These are phyloP conservation scores for Escarpia spicata DNA, from an alignment of 2,888 invertebrate genomes.

Conservation along the genomic window DNA sequence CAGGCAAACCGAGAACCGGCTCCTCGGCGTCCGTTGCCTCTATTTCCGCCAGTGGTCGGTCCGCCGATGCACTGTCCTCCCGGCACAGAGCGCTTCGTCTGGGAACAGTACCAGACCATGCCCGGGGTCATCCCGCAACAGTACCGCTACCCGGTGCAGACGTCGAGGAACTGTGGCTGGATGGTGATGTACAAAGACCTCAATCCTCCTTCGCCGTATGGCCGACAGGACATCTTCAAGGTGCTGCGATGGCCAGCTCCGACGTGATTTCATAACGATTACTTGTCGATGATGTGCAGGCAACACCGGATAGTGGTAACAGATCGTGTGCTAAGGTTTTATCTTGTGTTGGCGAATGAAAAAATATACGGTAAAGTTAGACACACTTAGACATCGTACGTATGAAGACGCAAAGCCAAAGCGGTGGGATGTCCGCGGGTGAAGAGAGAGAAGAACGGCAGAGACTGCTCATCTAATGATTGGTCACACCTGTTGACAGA, in stretches of 20 bases:
- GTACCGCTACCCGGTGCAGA: background rate
- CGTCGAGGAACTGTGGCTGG: background rate
- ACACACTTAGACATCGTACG: background rate
- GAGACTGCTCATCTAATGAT: background rate
- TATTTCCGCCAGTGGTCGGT: background rate
- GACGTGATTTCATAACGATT: background rate
- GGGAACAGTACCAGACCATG: background rate
- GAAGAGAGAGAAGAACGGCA: background rate
- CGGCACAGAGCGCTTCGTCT: background rate
- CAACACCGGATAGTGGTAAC: background rate
- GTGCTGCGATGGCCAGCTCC: background rate
- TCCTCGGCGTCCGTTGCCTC: background rate
- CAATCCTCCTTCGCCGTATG: background rate
- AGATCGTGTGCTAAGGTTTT: background rate
- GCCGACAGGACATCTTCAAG: background rate
- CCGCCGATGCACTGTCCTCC: background rate
- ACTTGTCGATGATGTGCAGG: background rate
- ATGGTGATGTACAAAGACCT: slow-evolving; percentile 7
- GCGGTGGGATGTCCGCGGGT: background rate
- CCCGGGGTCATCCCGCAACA: background rate
- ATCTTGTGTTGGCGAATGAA: too few relatives aligned
- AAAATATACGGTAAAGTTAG: background rate
- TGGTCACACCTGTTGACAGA: background rate
- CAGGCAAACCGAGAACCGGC: background rate
- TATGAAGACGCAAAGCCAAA: background rate